These are phyloP conservation scores for Gyps fulvus DNA, from an alignment of 2,113 vertebrate species.

Conservation along the genomic window DNA sequence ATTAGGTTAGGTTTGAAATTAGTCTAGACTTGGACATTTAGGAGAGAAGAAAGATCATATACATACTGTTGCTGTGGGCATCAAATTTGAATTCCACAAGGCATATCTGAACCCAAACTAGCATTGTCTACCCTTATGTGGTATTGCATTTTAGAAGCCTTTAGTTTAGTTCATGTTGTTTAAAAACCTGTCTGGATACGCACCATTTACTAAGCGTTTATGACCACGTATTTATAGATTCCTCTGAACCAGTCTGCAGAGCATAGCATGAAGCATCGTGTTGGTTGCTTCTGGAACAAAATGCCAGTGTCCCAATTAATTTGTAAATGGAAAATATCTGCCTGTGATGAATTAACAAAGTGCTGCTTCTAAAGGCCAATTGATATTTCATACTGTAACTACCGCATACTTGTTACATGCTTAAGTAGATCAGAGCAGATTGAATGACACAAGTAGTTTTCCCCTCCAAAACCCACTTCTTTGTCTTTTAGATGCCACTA, in stretches of 20 bases:
- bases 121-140: background rate
- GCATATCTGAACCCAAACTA: background rate
- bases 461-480: background rate
- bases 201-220: background rate
- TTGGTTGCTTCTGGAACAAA: constrained; percentile 15
- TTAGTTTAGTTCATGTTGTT: background rate
- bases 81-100: background rate
- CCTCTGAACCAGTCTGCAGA: background rate
- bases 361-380: background rate
- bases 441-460: background rate
- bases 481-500: background rate
- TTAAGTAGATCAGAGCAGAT: background rate
- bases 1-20: background rate
- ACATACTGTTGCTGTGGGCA: background rate
- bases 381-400: background rate
- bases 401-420: background rate
- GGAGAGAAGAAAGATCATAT: background rate
- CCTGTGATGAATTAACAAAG: background rate
- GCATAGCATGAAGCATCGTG: background rate
- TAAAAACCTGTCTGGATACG: background rate
- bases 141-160: background rate
- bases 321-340: constrained; percentile 20
- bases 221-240: background rate
- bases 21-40: background rate
- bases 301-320: constrained; percentile 9